These are phyloP conservation scores for Cyanoramphus novaezelandiae DNA, from an alignment of 2,113 vertebrate genomes.

Conservation along the genomic window DNA sequence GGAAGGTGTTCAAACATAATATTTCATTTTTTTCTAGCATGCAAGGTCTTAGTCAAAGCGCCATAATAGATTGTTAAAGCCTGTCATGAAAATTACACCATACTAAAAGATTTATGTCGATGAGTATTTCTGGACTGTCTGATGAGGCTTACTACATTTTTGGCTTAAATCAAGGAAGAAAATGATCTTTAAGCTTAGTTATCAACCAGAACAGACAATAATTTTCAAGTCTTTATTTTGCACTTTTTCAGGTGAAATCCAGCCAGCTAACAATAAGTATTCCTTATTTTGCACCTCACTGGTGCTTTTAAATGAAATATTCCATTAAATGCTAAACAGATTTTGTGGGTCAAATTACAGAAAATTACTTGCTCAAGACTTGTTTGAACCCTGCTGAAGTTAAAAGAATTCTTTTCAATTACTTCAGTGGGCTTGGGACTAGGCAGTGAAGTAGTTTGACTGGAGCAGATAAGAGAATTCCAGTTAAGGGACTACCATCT, in stretches of 20 bases:
- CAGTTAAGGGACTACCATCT: neutral
- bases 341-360: neutral
- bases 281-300: neutral
- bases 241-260: neutral
- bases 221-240: neutral
- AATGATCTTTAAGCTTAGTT: neutral
- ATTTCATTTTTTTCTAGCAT: neutral
- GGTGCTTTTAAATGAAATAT: neutral
- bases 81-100: neutral
- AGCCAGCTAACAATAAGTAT: neutral
- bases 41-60: neutral
- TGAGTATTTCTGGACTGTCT: slow-evolving; percentile 26
- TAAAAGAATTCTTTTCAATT: neutral
- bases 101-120: neutral
- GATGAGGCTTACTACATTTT: neutral
- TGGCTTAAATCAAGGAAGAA: neutral
- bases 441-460: neutral
- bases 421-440: neutral
- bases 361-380: neutral
- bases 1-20: neutral
- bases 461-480: neutral
- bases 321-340: neutral
- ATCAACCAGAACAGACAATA: neutral
- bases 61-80: neutral
- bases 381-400: neutral